Conservation (phyloP, 2,888 invertebrate species). For the Drosophila heteroneura region DNA sequence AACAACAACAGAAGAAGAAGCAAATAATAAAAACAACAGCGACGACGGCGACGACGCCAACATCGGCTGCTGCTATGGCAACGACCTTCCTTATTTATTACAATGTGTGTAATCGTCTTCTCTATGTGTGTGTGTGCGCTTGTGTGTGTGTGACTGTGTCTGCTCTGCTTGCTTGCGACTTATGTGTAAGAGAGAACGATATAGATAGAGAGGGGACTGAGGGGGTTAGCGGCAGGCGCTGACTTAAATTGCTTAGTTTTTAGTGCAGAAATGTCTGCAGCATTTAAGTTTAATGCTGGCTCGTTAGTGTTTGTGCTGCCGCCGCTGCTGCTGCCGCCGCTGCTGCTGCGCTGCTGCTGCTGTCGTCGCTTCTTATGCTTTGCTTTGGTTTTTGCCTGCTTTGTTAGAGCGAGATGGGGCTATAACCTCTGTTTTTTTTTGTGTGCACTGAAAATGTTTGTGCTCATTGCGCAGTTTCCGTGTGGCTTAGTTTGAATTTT, state of each 20-base stretch:
- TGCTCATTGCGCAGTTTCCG: slow-evolving; percentile 77
- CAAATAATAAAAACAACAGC: slow-evolving; percentile 32
- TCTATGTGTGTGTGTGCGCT: slow-evolving; percentile 27
- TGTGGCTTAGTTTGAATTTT: slow-evolving; percentile 69
- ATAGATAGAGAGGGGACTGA: background rate
- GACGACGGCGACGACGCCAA: slow-evolving; percentile 46
- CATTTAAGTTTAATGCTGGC: slow-evolving; percentile 72
- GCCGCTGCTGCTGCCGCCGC: slow-evolving; percentile 25
- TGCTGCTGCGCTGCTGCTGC: slow-evolving; percentile 30
- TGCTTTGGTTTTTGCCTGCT: slow-evolving; percentile 33
- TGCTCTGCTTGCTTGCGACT: slow-evolving; percentile 42
- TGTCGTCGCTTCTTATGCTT: slow-evolving; percentile 52
- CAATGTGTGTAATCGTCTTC: slow-evolving; percentile 73
- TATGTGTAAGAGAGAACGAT: slow-evolving; percentile 18
- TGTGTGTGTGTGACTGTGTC: slow-evolving; percentile 36
- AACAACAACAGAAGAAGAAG: slow-evolving; percentile 45
- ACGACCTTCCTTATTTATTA: slow-evolving; percentile 84
- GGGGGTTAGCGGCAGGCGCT: slow-evolving; percentile 34
- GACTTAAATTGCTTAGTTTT: slow-evolving; percentile 76
- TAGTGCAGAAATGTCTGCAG: slow-evolving; percentile 80
- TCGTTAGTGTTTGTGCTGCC: slow-evolving; percentile 56
- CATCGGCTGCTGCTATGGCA: slow-evolving; percentile 80
- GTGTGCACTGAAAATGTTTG: slow-evolving; percentile 57
- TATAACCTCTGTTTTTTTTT: slow-evolving; percentile 59
- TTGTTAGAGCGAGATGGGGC: slow-evolving; percentile 18